Conservation (phyloP, 1,140 invertebrate genomes). For the Aphis gossypii region DNA sequence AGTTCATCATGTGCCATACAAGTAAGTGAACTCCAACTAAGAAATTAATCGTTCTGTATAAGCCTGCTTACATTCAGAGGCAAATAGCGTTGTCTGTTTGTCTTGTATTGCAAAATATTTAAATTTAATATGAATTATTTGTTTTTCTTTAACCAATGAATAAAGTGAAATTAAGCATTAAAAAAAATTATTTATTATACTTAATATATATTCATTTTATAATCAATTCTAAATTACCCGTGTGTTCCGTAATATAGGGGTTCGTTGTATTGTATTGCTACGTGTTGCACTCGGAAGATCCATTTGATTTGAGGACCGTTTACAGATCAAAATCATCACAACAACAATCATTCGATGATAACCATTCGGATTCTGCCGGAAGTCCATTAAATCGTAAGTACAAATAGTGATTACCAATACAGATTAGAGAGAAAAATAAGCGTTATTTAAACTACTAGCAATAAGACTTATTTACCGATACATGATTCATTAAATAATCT, state of each 20-base stretch:
- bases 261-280: constrained; percentile 45
- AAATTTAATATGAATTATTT: too few species aligned
- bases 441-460: background rate
- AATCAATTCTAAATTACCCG: background rate
- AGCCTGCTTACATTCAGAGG: background rate
- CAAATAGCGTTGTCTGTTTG: background rate
- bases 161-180: background rate
- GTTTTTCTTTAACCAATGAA: background rate
- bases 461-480: background rate
- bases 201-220: background rate
- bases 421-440: background rate
- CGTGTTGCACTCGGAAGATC: constrained; percentile 41
- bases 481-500: background rate
- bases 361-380: constrained; percentile 21
- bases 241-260: background rate
- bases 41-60: too few species aligned
- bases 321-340: background rate
- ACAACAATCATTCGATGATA: constrained; percentile 13
- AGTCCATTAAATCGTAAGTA: constrained; percentile 47
- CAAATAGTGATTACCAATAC: background rate
- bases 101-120: background rate
- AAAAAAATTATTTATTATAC: background rate
- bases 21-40: background rate
- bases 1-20: constrained; percentile 41
- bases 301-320: constrained; percentile 14